These are phyloP conservation scores for Stichodactyla mertensii DNA, from an alignment of 64 coral and sea anemone species.

Conservation along the genomic window DNA sequence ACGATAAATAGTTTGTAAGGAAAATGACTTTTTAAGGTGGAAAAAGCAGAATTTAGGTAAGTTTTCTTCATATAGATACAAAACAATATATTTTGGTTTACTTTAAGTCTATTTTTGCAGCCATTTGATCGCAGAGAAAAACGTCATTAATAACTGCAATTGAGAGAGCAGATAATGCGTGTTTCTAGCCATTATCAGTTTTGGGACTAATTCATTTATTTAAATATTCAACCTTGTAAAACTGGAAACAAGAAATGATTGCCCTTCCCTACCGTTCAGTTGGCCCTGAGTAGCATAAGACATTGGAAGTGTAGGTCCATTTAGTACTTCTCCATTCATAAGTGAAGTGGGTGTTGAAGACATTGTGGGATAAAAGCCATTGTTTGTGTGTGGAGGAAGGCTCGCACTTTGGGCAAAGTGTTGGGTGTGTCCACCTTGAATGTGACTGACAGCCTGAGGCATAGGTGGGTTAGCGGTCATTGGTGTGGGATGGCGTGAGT, in stretches of 20 bases:
- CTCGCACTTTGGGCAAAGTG: neutral
- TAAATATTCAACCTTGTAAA: neutral
- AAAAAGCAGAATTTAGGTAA: neutral
- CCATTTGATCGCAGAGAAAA: neutral
- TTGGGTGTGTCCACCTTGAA: neutral
- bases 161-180: no score
- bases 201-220: no score
- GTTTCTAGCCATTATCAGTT: no score
- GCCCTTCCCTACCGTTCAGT: neutral
- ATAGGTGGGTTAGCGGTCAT: neutral
- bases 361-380: slow-evolving; percentile 68
- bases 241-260: neutral
- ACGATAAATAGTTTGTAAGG: neutral
- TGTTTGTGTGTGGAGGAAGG: slow-evolving; percentile 17
- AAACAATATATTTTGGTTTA: neutral
- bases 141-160: no score
- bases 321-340: slow-evolving; percentile 14
- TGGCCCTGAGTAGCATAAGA: neutral
- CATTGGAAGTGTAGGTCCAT: slow-evolving; percentile 24
- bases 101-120: neutral
- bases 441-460: neutral
- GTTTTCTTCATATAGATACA: neutral
- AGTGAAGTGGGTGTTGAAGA: slow-evolving; percentile 67
- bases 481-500: neutral
- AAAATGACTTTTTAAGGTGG: neutral